Base-by-base conservation (phyloP, 2,113 vertebrate species). In the Climacteris rufus region DNA sequence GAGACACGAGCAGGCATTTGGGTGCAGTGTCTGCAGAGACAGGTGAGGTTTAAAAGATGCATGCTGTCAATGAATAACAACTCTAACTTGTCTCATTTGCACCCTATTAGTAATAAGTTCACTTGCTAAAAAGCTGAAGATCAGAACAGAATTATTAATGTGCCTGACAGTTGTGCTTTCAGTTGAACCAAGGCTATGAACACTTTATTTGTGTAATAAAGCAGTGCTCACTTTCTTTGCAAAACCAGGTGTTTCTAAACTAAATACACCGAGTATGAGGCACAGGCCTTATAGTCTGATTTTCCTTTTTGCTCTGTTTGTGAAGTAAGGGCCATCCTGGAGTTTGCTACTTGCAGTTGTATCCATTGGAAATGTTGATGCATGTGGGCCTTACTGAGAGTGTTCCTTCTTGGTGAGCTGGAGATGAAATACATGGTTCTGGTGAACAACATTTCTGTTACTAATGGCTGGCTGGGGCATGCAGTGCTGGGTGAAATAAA, bases 401-500 rank as follows among this genome's bases (percentile, higher is more conserved):
- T 91, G 39, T 60, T 94, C 65, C 92, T 83, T 92, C 25, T 54
- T 87, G 66, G 68, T 93, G 93, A 95, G 84, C 84, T 95, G 83
- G 82, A 82, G 81, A 53, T 95, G 57, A 96, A 96, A 82, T 71
- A 66, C 20, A 7, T 79, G 30, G 19, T 79, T 96, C 79, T 95
- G 79, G 92, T 88, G 92, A 92, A 27, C 61, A 71, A 49, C 47
- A 8, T 76, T 93, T 94, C 59, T 83, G 75, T 89, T 94, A 63
- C 28, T 72, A 1, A 61, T 88, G 93, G 23, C 74, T 84, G 74
- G 70, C 85, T 95, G 93, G 85, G 91, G 61, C 70, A 52, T 82
- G 65, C 60, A 96, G 27, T 94, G 92, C 72, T 70, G 89, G 96
- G 91, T 39, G 35, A 95, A 97, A 96, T 87, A 93, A 96, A 94